Evolutionary conservation across 2,113 vertebrate species (phyloP).

Genomic region (Probosciger aterrimus): DNA sequence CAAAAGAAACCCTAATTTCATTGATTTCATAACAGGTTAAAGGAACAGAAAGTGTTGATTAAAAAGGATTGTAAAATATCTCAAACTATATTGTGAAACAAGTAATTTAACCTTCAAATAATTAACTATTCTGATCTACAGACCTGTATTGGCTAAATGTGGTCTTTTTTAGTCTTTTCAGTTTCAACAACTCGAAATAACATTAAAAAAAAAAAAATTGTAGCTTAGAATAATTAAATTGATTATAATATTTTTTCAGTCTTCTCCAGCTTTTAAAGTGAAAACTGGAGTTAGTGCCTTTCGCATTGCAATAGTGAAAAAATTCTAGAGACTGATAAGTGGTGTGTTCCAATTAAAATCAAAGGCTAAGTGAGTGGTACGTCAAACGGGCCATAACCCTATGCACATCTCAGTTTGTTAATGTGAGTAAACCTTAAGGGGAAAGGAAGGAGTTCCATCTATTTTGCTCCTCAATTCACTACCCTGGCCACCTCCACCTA

Average conservation of each 20-base stretch:
- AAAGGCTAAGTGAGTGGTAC: neutral
- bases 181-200: neutral
- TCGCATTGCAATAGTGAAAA: neutral
- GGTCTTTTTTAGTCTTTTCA: neutral
- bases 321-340: neutral
- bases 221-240: neutral
- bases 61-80: neutral
- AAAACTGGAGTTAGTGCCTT: neutral
- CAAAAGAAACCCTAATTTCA: neutral
- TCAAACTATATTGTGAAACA: neutral
- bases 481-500: accelerated
- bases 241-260: neutral
- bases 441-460: neutral
- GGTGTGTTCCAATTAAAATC: neutral
- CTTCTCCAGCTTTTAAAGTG: neutral
- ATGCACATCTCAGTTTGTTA: neutral
- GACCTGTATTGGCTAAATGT: neutral
- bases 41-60: neutral
- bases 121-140: neutral
- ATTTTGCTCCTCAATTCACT: neutral
- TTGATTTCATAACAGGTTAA: neutral
- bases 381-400: neutral
- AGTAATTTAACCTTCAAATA: conserved; percentile 8
- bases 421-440: neutral
- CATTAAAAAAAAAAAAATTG: neutral